These are phyloP conservation scores for Globia sparganii DNA, from an alignment of 2,888 invertebrate species.

Conservation along the genomic window DNA sequence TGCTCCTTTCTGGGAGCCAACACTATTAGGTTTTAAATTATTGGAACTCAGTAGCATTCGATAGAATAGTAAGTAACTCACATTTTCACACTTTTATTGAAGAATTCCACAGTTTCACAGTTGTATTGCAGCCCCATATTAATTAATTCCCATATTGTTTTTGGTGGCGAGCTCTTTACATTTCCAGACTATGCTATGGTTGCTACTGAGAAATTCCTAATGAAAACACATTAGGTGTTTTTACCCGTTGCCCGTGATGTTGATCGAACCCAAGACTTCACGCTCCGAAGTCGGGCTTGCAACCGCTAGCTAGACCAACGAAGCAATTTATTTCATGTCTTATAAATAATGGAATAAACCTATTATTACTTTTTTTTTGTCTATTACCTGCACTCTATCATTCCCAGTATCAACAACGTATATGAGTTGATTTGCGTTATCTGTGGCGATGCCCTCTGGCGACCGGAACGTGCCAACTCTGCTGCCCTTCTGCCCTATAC, in stretches of 20 bases:
- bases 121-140: not conserved
- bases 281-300: not conserved
- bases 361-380: not conserved
- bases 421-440: constrained; percentile 89
- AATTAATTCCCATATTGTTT: too few species aligned
- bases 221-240: not conserved
- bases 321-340: not conserved
- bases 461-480: constrained; percentile 91
- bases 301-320: too few species aligned
- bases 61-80: not conserved
- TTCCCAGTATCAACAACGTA: constrained; percentile 95
- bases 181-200: not conserved
- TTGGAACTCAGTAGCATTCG: not conserved
- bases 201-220: not conserved
- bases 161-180: not conserved
- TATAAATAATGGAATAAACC: not conserved
- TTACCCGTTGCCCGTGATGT: not conserved
- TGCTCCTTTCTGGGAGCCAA: not conserved
- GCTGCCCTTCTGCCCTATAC: constrained; percentile 92
- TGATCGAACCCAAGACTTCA: not conserved
- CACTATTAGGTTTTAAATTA: not conserved
- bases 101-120: not conserved
- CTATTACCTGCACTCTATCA: constrained; percentile 91
- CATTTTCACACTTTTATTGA: not conserved
- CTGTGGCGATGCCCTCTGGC: constrained; percentile 93